A percentile compares a stretch with the other conserved stretches of the same genome.
Conservation (phyloP, 2,797 vertebrate genomes). For the Peromyscus eremicus region DNA sequence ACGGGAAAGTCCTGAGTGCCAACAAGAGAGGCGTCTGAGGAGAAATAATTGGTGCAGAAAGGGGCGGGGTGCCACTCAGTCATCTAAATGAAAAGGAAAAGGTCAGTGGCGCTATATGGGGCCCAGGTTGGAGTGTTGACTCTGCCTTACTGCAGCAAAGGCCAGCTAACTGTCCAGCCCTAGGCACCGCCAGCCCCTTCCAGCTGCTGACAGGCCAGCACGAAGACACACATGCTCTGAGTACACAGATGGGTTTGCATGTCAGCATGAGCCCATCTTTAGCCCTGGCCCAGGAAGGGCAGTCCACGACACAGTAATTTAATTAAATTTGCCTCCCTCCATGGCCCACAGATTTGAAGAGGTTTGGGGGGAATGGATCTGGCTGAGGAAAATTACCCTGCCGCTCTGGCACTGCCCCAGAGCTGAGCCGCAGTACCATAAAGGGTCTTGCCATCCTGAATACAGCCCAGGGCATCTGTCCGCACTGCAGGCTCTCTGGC, state of each 20-base stretch:
- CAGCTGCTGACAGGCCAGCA: slow-evolving; percentile 69
- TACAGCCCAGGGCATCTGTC: slow-evolving; percentile 76
- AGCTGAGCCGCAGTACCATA: slow-evolving; percentile 56
- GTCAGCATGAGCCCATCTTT: slow-evolving; percentile 74
- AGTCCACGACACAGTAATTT: slow-evolving; percentile 75
- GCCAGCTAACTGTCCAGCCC: slow-evolving; percentile 17
- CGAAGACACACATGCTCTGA: slow-evolving; percentile 22
- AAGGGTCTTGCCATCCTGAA: slow-evolving; percentile 71
- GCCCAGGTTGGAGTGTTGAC: slow-evolving; percentile 38
- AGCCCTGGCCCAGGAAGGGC: slow-evolving; percentile 66
- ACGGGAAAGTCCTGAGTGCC: slow-evolving; percentile 47
- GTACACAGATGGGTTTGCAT: slow-evolving; percentile 57
- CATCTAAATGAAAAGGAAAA: slow-evolving; percentile 70
- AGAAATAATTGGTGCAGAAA: slow-evolving; percentile 2
- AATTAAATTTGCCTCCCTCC: slow-evolving; percentile 80
- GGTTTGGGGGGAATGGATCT: slow-evolving; percentile 72
- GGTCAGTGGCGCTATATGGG: slow-evolving; percentile 41
- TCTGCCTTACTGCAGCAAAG: slow-evolving; percentile 25
- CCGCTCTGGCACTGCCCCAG: slow-evolving; percentile 70
- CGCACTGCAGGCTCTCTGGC: slow-evolving; percentile 71
- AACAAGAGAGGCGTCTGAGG: slow-evolving; percentile 20
- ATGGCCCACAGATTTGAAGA: slow-evolving; percentile 70
- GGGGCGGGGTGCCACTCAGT: slow-evolving; percentile 33
- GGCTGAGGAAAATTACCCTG: slow-evolving; percentile 69
- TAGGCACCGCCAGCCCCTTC: slow-evolving; percentile 43